These are phyloP conservation scores for Lophura nycthemera DNA, from an alignment of 2,113 vertebrate species.

Conservation along the genomic window DNA sequence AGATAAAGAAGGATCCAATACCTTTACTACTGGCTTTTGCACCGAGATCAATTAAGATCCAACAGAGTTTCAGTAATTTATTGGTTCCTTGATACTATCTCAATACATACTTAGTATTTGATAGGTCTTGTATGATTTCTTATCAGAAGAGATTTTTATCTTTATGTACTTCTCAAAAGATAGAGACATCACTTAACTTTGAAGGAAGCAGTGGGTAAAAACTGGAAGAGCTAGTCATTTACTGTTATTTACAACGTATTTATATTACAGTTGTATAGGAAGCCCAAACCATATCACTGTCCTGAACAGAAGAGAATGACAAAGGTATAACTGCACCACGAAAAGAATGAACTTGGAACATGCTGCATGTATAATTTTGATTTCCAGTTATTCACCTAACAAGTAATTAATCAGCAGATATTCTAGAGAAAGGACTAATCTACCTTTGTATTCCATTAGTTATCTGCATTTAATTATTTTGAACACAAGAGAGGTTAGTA, in stretches of 20 bases:
- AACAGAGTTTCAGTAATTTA: background rate
- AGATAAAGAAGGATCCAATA: background rate
- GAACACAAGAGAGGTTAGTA: background rate
- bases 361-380: background rate
- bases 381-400: background rate
- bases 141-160: background rate
- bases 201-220: background rate
- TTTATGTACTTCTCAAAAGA: background rate
- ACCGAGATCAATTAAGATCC: background rate
- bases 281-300: background rate
- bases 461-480: background rate
- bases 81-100: background rate
- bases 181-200: background rate
- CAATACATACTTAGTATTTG: background rate
- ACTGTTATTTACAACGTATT: background rate
- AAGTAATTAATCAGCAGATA: background rate
- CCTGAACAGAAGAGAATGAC: background rate
- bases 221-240: background rate
- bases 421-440: background rate
- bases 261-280: background rate
- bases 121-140: background rate
- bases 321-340: background rate
- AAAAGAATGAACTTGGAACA: background rate
- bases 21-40: background rate
- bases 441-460: background rate